Conservation (phyloP, 2,113 vertebrate genomes). For the Onychostoma macrolepis region DNA sequence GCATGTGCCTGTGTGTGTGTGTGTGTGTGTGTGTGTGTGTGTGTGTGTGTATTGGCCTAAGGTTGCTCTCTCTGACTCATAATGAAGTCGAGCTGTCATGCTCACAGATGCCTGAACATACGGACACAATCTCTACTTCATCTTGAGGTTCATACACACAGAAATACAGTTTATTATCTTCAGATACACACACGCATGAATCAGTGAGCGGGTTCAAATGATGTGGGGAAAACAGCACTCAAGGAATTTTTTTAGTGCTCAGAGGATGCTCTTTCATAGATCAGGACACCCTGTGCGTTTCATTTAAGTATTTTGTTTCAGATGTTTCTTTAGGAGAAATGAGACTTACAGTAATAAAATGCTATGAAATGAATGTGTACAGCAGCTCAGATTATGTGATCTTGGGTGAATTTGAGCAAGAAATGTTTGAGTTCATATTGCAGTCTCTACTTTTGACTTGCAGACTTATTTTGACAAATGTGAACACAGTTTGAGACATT, state of each 20-base stretch:
- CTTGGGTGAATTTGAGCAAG: neutral
- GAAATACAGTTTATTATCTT: conserved; percentile 8
- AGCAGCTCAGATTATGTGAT: neutral
- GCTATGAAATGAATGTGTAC: neutral
- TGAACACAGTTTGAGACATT: neutral
- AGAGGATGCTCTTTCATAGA: conserved; percentile 9
- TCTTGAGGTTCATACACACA: conserved; percentile 37
- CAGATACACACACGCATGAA: conserved; percentile 6
- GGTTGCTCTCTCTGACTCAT: conserved; percentile 71
- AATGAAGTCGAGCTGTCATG: conserved; percentile 80
- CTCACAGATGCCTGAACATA: conserved; percentile 78
- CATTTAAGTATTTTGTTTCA: neutral
- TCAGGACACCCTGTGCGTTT: neutral
- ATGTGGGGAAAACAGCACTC: neutral
- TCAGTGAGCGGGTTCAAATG: neutral
- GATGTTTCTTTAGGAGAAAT: neutral
- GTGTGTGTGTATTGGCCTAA: conserved; percentile 34
- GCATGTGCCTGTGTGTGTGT: conserved; percentile 31
- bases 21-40: conserved; percentile 29
- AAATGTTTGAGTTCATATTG: neutral
- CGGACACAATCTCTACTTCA: conserved; percentile 64
- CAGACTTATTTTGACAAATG: neutral
- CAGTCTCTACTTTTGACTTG: neutral
- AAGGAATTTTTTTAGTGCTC: neutral
- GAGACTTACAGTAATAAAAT: neutral